phyloP scores from a whole-genome alignment of 2,797 vertebrate genomes.

The Anguilla marmorata region DNA sequence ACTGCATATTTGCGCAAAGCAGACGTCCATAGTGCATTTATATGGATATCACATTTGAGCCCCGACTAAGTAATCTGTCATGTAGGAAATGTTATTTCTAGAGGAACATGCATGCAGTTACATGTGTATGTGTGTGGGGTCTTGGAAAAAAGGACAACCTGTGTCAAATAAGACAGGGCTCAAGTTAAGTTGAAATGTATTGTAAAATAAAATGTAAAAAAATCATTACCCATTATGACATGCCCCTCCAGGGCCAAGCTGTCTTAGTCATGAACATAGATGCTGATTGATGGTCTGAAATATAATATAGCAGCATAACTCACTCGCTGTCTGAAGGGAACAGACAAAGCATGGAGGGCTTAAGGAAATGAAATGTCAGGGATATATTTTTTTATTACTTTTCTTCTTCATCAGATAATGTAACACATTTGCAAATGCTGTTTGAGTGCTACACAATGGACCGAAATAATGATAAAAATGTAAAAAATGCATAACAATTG shows the following conservation, averaged over 20 bases:
- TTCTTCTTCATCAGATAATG: neutral
- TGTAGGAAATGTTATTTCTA: neutral
- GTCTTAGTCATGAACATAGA: neutral
- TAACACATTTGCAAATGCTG: neutral
- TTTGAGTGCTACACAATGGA: neutral
- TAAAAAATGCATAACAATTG: too few relatives aligned
- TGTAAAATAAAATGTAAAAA: neutral
- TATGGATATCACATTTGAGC: neutral
- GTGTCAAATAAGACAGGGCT: neutral
- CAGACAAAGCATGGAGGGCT: neutral
- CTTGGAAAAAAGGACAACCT: neutral
- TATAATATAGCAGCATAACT: neutral
- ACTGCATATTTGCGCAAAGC: neutral
- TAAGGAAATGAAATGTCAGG: neutral
- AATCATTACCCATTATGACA: neutral
- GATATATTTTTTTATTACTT: neutral
- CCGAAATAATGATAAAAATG: neutral
- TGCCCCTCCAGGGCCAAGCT: neutral
- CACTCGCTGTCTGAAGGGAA: neutral
- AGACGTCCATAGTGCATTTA: neutral
- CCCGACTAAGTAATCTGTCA: neutral
- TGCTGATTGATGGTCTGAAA: conserved; percentile 6
- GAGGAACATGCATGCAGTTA: neutral
- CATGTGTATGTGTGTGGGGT: neutral
- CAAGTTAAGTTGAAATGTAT: neutral